Evolutionary conservation across 2,888 invertebrate genomes (phyloP).

Genomic region (Lacanobia oleracea): DNA sequence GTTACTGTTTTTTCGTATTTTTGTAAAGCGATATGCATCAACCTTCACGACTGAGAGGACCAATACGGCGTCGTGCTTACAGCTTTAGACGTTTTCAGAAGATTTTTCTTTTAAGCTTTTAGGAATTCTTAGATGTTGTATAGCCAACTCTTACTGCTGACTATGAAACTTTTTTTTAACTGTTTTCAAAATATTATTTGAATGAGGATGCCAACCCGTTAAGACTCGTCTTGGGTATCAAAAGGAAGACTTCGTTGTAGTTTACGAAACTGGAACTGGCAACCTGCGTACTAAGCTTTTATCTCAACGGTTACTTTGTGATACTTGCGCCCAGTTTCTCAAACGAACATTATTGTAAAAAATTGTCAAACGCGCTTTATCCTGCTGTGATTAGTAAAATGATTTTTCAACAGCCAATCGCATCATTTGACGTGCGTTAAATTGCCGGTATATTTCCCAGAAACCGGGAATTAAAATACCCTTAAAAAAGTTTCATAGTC

Average conservation of each 20-base stretch:
- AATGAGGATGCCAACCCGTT: neutral
- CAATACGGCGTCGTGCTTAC: conserved; percentile 33
- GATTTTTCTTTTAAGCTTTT: conserved; percentile 27
- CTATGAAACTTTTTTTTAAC: conserved; percentile 16
- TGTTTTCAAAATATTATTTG: neutral
- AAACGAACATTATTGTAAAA: no score
- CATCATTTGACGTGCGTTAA: no score
- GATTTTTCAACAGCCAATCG: neutral
- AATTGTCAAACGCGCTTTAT: no score
- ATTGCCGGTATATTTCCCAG: no score
- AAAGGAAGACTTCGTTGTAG: neutral
- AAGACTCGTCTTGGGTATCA: neutral
- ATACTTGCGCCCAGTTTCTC: no score
- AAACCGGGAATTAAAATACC: no score
- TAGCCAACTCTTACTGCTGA: neutral
- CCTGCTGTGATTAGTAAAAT: no score
- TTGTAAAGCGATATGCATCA: conserved; percentile 20
- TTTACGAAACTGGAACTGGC: neutral
- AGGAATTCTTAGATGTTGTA: conserved; percentile 24
- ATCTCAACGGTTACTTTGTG: no score
- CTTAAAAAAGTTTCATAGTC: conserved; percentile 10
- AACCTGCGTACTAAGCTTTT: no score
- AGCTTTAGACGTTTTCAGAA: conserved; percentile 42
- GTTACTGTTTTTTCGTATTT: conserved; percentile 44
- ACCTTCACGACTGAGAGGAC: conserved; percentile 34